phyloP scores from a whole-genome alignment of 2,888 invertebrate species.

The Syrista parreyssii region DNA sequence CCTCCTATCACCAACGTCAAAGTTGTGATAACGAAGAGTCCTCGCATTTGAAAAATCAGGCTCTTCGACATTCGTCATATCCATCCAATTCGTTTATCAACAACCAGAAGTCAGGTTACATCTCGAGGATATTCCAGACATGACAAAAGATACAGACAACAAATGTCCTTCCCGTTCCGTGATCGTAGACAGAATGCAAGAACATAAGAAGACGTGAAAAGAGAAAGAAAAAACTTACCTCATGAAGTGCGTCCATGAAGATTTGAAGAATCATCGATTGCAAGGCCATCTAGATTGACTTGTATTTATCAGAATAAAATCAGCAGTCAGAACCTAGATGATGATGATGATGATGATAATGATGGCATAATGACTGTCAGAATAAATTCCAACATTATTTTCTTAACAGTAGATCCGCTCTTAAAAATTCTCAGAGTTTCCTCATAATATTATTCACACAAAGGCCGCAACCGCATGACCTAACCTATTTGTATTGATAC shows the following conservation, averaged over 20 bases:
- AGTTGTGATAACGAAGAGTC: conserved; percentile 32
- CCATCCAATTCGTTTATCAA: background rate
- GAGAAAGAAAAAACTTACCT: background rate
- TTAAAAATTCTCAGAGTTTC: background rate
- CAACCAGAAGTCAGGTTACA: background rate
- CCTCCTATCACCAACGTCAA: conserved; percentile 23
- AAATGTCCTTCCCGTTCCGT: background rate
- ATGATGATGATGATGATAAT: background rate
- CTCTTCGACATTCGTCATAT: conserved; percentile 9
- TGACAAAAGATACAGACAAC: background rate
- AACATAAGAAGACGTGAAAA: background rate
- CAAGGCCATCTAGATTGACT: background rate
- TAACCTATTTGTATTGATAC: background rate
- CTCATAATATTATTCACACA: background rate
- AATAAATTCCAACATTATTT: background rate
- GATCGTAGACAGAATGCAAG: background rate
- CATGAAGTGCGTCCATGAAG: background rate
- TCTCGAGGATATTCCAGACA: background rate
- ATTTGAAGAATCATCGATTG: background rate
- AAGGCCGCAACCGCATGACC: background rate
- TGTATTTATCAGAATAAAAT: background rate
- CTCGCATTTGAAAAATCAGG: conserved; percentile 39
- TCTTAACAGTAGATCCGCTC: background rate
- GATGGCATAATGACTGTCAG: background rate
- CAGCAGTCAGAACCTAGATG: background rate